Evolutionary conservation across 1,140 invertebrate species (phyloP).

Genomic region (Oryctes rhinoceros): DNA sequence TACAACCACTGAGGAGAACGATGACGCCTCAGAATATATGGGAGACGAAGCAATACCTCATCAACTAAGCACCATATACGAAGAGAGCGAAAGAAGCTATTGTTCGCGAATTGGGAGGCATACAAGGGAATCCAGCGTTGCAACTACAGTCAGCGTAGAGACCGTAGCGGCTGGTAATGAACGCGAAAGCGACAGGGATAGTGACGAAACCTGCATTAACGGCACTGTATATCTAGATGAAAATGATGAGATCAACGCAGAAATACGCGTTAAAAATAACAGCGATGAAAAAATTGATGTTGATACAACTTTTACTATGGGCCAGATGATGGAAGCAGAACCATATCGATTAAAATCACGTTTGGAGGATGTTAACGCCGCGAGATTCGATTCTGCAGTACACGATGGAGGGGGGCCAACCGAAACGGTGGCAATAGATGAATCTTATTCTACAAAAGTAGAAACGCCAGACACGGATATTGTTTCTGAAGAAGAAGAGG

Average conservation of each 20-base stretch:
- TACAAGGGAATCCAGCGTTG: constrained; percentile 56
- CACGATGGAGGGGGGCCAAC: not conserved
- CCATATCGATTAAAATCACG: constrained; percentile 12
- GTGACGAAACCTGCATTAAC: constrained; percentile 12
- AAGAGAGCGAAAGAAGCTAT: constrained; percentile 63
- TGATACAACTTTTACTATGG: constrained; percentile 51
- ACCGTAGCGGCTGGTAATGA: constrained; percentile 35
- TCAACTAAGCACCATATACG: constrained; percentile 67
- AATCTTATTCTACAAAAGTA: not conserved
- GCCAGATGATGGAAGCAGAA: not conserved
- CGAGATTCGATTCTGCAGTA: not conserved
- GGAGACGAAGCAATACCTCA: constrained; percentile 57
- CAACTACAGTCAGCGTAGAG: constrained; percentile 53
- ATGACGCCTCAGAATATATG: constrained; percentile 43
- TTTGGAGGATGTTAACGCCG: not conserved
- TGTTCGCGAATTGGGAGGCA: constrained; percentile 49
- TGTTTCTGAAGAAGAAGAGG: not conserved
- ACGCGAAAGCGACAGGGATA: not conserved
- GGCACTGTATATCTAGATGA: constrained; percentile 10
- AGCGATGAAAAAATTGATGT: constrained; percentile 40
- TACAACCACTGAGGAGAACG: constrained; percentile 55
- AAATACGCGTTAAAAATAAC: not conserved
- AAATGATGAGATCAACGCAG: not conserved
- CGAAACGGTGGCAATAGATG: not conserved
- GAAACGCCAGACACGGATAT: not conserved